Evolutionary conservation across 2,113 vertebrate species (phyloP).

Genomic region (Callipepla squamata): DNA sequence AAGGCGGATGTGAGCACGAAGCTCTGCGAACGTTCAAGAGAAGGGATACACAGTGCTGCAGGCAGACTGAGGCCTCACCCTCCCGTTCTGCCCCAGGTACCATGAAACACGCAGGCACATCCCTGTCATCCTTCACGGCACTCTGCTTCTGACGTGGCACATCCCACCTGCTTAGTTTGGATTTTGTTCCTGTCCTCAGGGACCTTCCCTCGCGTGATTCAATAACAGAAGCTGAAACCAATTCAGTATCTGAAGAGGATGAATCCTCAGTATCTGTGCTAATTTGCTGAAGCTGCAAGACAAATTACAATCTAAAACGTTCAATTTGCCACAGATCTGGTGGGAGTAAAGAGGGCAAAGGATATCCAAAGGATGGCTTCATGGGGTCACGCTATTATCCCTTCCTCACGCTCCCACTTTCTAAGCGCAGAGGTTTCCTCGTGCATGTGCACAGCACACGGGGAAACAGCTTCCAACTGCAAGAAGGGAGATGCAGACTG

Average conservation of each 20-base stretch:
- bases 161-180: neutral
- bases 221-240: neutral
- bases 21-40: neutral
- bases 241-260: neutral
- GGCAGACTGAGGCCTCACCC: neutral
- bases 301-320: neutral
- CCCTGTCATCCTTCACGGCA: neutral
- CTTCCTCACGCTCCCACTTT: neutral
- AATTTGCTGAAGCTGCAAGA: neutral
- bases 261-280: rapidly evolving
- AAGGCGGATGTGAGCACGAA: neutral
- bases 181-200: neutral
- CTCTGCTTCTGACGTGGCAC: neutral
- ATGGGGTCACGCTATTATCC: neutral
- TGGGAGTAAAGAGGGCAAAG: neutral
- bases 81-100: neutral
- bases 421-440: neutral
- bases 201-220: neutral
- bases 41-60: rapidly evolving
- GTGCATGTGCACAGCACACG: too few relatives aligned
- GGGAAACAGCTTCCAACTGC: too few relatives aligned
- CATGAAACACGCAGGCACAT: neutral
- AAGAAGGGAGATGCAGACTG: too few relatives aligned
- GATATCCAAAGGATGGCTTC: neutral
- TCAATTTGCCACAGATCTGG: neutral